Percentiles rank a stretch among this genome's conserved stretches.
These are phyloP conservation scores for Leucosticte australis DNA, from an alignment of 2,113 vertebrate species.

Conservation along the genomic window DNA sequence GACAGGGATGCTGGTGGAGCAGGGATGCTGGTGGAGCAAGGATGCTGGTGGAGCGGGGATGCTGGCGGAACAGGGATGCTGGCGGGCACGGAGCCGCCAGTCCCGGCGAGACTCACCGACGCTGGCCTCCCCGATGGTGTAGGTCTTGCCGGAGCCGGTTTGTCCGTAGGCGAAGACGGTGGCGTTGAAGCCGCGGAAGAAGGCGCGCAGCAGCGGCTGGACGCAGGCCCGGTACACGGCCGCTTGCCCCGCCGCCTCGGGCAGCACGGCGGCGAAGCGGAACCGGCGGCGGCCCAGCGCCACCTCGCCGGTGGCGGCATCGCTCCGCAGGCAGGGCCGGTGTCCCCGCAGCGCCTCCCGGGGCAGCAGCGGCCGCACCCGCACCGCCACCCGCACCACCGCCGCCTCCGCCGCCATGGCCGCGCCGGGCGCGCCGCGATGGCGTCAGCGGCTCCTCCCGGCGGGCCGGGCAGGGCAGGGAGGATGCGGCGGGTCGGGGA, in stretches of 20 bases:
- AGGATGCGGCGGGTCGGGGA: neutral
- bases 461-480: neutral
- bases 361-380: slow-evolving; percentile 88
- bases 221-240: slow-evolving; percentile 85
- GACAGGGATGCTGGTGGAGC: rapidly evolving
- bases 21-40: rapidly evolving
- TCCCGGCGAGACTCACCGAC: slow-evolving; percentile 81
- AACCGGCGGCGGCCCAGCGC: slow-evolving; percentile 88
- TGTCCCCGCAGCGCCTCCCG: slow-evolving; percentile 89
- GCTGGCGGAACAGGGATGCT: rapidly evolving
- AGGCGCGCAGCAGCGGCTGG: slow-evolving; percentile 88
- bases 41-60: rapidly evolving
- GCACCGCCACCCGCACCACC: slow-evolving; percentile 84
- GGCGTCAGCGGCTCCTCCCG: neutral
- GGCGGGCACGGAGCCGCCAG: neutral
- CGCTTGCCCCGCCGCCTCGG: slow-evolving; percentile 83
- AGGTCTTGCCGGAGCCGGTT: slow-evolving; percentile 94
- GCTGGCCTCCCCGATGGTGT: slow-evolving; percentile 92
- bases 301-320: slow-evolving; percentile 71
- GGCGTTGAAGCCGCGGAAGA: slow-evolving; percentile 93
- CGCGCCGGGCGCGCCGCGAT: neutral
- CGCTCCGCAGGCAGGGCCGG: slow-evolving; percentile 83
- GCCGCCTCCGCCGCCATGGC: slow-evolving; percentile 77
- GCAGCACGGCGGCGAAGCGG: slow-evolving; percentile 83
- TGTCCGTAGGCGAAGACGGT: slow-evolving; percentile 95